These are phyloP conservation scores for Epinotia bilunana DNA, from an alignment of 2,888 invertebrate genomes.

Conservation along the genomic window DNA sequence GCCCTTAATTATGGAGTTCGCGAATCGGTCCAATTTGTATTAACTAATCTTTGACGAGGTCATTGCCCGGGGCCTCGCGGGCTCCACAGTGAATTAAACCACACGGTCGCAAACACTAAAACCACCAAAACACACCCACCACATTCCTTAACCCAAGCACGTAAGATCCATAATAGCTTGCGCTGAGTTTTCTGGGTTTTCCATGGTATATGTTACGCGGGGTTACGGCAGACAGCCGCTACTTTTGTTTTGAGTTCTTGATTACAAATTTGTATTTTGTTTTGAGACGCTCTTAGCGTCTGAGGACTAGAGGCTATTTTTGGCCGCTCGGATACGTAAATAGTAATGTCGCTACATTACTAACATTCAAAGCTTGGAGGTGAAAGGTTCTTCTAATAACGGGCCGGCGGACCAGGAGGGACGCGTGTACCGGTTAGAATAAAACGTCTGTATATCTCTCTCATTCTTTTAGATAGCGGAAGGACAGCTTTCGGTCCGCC, in stretches of 20 bases:
- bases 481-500: too few relatives aligned
- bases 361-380: neutral
- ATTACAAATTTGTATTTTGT: constrained; percentile 14
- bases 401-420: too few relatives aligned
- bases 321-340: neutral
- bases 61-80: constrained; percentile 67
- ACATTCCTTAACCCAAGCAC: neutral
- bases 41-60: constrained; percentile 62
- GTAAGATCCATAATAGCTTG: constrained; percentile 10
- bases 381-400: neutral
- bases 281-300: neutral
- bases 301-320: constrained; percentile 2
- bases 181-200: constrained; percentile 16
- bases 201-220: constrained; percentile 13
- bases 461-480: too few relatives aligned
- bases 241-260: constrained; percentile 20
- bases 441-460: too few relatives aligned
- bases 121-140: neutral
- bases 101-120: constrained; percentile 25
- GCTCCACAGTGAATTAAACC: constrained; percentile 49
- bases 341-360: neutral
- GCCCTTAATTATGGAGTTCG: neutral
- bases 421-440: too few relatives aligned
- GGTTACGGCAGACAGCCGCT: constrained; percentile 25
- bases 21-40: constrained; percentile 29